Conservation (phyloP, 2,113 vertebrate genomes). For the Anarhynchus alexandrinus region DNA sequence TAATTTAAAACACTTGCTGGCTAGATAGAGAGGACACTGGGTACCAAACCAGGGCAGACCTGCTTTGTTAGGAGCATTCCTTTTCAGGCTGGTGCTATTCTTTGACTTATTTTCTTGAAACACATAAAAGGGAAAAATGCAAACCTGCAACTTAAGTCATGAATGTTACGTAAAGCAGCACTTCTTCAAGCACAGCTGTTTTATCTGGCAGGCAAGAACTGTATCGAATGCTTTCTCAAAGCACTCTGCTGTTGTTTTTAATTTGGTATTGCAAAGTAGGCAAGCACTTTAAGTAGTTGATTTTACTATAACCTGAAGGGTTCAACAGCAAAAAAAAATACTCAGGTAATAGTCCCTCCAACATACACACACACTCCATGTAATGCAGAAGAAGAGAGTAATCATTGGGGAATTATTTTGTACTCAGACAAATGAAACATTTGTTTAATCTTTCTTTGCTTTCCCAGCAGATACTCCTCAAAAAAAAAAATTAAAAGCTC, state of each 20-base stretch:
- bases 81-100: not conserved
- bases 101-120: not conserved
- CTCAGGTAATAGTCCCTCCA: not conserved
- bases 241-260: not conserved
- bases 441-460: not conserved
- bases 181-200: not conserved
- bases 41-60: not conserved
- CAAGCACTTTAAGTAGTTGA: not conserved
- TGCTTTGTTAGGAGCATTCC: not conserved
- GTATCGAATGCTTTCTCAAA: not conserved
- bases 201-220: not conserved
- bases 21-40: not conserved
- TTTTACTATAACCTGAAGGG: not conserved
- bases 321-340: not conserved
- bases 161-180: not conserved
- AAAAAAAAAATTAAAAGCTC: not conserved
- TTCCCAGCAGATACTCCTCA: not conserved
- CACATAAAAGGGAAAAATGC: not conserved
- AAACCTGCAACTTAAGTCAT: not conserved
- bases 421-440: not conserved
- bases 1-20: not conserved
- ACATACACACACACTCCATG: not conserved
- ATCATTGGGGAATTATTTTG: not conserved
- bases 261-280: not conserved
- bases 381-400: not conserved